Evolutionary conservation across 1,140 invertebrate genomes (phyloP), one percentile per base, ranked within the genome.

Genomic region (Phenacoccus solenopsis): DNA sequence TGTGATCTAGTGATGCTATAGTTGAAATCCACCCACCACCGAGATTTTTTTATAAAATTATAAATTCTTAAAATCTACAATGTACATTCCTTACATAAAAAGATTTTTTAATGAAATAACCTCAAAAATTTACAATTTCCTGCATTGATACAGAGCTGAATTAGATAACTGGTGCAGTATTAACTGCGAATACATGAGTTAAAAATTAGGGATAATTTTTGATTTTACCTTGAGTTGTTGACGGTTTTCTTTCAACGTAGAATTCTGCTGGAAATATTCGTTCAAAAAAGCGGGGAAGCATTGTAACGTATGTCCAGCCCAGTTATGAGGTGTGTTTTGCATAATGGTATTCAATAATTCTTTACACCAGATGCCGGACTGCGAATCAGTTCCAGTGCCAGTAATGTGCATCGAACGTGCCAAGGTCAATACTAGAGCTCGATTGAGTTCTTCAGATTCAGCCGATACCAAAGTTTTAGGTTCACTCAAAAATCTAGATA

Each of bases 371-470:
- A 85, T 85, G 1, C 89, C 87, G 64, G 88, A 87, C 75, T 87
- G 78, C 12, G 82, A 81, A 72, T 88, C 86, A 4, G 81, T 80
- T 25, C 80, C 85, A 35, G 82, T 83, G 30, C 80, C 81, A 80
- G 71, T 95, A 21, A 98, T 88, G 78, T 96, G 92, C 81, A 97
- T 94, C 0, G 94, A 91, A 71, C 95, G 81, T 0, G 94, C 94
- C n/a, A 98, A 78, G 0, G 94, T 96, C 1, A 98, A 81, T 0
- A 98, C 93, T 0, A 98, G 81, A 0, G 91, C 91, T 72, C 93
- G 81, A 77, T 98, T 98, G 0, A 98, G 79, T 78, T 98, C 96
- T 79, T 98, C 96, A 0, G 93, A 97, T 78, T 98, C 95, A 0
- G 88, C 86, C 0, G 93, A 96, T 0, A 96, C 88, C 1, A 96